These are phyloP conservation scores for Argyresthia goedartella DNA, from an alignment of 2,888 invertebrate genomes.

Conservation along the genomic window DNA sequence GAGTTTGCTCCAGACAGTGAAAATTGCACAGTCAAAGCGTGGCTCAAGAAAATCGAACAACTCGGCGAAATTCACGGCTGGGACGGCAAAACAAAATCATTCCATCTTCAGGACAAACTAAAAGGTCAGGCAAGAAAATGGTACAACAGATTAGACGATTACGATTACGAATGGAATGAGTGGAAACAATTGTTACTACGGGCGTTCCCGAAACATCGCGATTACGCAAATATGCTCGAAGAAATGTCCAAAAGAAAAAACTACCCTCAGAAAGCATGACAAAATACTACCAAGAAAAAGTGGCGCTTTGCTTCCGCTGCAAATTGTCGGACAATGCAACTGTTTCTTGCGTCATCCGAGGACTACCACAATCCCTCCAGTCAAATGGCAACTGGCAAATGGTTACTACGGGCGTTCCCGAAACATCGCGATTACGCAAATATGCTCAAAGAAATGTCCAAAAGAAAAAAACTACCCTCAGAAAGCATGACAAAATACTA, in stretches of 20 bases:
- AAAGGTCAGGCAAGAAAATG: conserved; percentile 19
- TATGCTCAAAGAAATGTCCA: conserved; percentile 17
- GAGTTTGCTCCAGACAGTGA: conserved; percentile 13
- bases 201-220: conserved; percentile 7
- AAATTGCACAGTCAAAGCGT: conserved; percentile 10
- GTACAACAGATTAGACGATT: conserved; percentile 17
- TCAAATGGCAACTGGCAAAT: conserved; percentile 17
- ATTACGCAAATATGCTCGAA: conserved; percentile 15
- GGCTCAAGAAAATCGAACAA: conserved; percentile 16
- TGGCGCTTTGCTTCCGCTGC: conserved; percentile 20
- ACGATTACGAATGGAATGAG: conserved; percentile 18
- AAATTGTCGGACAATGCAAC: conserved; percentile 15
- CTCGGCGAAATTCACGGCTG: conserved; percentile 17
- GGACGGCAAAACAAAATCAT: conserved; percentile 11
- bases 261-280: conserved; percentile 16
- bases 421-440: conserved; percentile 13
- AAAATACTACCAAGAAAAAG: conserved; percentile 23
- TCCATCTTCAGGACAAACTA: conserved; percentile 14
- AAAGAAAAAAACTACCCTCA: conserved; percentile 13
- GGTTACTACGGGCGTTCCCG: conserved; percentile 8
- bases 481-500: conserved; percentile 21
- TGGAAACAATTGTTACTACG: conserved; percentile 18
- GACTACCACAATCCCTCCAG: conserved; percentile 15
- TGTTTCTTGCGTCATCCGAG: conserved; percentile 19
- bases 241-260: conserved; percentile 18